Conservation (phyloP, 2,888 invertebrate species). For the Erebia ligea region DNA sequence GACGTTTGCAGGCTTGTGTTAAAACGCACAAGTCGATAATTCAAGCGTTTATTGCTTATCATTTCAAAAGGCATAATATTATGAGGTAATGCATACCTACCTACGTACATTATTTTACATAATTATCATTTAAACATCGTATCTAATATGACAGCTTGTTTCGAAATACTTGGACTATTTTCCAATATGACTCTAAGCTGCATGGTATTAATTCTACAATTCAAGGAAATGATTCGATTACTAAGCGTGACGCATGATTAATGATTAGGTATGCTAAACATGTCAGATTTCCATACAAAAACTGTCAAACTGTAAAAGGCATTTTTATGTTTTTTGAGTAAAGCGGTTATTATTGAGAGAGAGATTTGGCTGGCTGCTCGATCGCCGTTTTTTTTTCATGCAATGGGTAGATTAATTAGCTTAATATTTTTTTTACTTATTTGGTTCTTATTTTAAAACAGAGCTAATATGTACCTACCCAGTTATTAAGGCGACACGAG, state of each 20-base stretch:
- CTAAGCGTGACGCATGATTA: too few relatives aligned
- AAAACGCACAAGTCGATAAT: neutral
- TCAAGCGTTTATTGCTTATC: neutral
- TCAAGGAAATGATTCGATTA: neutral
- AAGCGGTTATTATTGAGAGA: too few relatives aligned
- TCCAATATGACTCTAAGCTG: neutral
- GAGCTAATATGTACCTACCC: neutral
- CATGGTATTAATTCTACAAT: neutral
- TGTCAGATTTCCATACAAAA: too few relatives aligned
- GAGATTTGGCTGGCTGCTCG: neutral
- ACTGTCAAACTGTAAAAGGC: too few relatives aligned
- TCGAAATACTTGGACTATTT: constrained; percentile 3
- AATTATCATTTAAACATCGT: neutral
- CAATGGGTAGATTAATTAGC: neutral
- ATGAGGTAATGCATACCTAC: neutral
- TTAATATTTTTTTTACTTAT: neutral
- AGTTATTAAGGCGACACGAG: neutral
- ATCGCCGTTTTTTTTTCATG: neutral
- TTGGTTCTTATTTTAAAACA: neutral
- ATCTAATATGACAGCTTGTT: constrained; percentile 1
- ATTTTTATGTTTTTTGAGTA: too few relatives aligned
- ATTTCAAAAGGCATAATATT: too few relatives aligned
- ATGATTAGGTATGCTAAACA: too few relatives aligned
- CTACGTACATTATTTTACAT: neutral
- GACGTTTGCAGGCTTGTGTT: neutral